phyloP scores from a whole-genome alignment of 2,113 vertebrate genomes.

The Corythornis vintsioides region DNA sequence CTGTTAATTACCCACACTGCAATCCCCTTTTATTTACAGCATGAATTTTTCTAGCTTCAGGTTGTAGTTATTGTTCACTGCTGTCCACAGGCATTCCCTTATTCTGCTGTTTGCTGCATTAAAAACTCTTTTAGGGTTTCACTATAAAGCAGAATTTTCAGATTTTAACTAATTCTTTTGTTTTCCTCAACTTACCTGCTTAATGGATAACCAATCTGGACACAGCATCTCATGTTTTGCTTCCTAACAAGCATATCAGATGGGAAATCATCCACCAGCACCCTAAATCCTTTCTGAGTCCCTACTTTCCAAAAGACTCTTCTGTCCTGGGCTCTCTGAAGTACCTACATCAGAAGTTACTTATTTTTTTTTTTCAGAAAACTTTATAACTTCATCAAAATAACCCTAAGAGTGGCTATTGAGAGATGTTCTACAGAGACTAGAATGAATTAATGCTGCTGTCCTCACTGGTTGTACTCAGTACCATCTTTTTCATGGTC shows the following conservation, averaged over 20 bases:
- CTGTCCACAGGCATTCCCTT: background rate
- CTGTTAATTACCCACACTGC: background rate
- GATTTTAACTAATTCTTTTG: background rate
- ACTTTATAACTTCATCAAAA: background rate
- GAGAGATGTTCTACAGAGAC: background rate
- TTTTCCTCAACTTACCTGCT: background rate
- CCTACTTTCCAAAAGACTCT: background rate
- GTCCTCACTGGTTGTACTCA: background rate
- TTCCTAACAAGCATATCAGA: background rate
- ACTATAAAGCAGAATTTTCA: background rate
- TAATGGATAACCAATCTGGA: background rate
- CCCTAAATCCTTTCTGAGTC: background rate
- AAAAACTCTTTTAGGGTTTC: background rate
- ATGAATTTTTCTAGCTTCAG: background rate
- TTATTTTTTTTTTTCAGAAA: background rate
- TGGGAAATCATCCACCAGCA: accelerated
- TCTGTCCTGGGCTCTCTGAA: background rate
- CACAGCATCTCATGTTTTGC: background rate
- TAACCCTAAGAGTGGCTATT: background rate
- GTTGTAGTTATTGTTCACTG: background rate
- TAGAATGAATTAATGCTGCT: background rate
- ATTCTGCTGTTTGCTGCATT: background rate
- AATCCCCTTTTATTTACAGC: background rate
- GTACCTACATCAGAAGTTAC: background rate
- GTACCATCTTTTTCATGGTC: background rate